A percentile compares a stretch with the other conserved stretches of the same genome.
Conservation (phyloP, 2,797 vertebrate genomes). For the Parotocinclus haroldoi region DNA sequence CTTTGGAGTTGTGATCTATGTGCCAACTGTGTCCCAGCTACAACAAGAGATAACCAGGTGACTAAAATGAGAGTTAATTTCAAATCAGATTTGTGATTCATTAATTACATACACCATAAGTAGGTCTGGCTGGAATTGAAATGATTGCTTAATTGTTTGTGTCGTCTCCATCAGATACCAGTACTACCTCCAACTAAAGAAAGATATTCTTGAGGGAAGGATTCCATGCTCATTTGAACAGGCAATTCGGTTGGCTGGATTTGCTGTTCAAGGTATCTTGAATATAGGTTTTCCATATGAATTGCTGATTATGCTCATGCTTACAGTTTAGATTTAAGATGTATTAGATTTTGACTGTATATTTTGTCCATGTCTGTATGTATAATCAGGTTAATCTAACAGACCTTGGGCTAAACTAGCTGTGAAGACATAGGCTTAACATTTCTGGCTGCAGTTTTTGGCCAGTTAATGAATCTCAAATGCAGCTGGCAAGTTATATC, state of each 20-base stretch:
- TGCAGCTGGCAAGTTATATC: slow-evolving; percentile 70
- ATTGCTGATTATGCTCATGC: slow-evolving; percentile 18
- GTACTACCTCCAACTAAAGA: slow-evolving; percentile 98
- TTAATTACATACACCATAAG: neutral
- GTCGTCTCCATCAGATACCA: slow-evolving; percentile 80
- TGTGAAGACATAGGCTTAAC: slow-evolving; percentile 48
- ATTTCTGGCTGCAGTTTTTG: slow-evolving; percentile 49
- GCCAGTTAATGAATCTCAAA: slow-evolving; percentile 68
- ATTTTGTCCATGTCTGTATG: neutral
- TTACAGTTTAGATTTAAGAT: neutral
- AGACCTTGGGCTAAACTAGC: slow-evolving; percentile 9
- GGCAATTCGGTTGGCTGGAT: slow-evolving; percentile 88
- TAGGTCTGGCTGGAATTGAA: neutral
- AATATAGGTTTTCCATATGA: slow-evolving; percentile 15
- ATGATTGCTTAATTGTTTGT: slow-evolving; percentile 3
- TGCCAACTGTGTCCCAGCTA: slow-evolving; percentile 87
- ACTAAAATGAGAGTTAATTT: slow-evolving; percentile 31
- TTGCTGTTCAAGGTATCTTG: slow-evolving; percentile 93
- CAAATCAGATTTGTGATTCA: neutral
- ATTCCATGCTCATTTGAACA: slow-evolving; percentile 93
- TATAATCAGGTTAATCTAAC: slow-evolving; percentile 26
- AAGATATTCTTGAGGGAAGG: slow-evolving; percentile 92
- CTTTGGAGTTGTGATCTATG: slow-evolving; percentile 95
- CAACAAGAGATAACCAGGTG: slow-evolving; percentile 98
- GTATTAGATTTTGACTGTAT: neutral